These are phyloP conservation scores for Columba guinea DNA, from an alignment of 2,797 vertebrate species.

Conservation along the genomic window DNA sequence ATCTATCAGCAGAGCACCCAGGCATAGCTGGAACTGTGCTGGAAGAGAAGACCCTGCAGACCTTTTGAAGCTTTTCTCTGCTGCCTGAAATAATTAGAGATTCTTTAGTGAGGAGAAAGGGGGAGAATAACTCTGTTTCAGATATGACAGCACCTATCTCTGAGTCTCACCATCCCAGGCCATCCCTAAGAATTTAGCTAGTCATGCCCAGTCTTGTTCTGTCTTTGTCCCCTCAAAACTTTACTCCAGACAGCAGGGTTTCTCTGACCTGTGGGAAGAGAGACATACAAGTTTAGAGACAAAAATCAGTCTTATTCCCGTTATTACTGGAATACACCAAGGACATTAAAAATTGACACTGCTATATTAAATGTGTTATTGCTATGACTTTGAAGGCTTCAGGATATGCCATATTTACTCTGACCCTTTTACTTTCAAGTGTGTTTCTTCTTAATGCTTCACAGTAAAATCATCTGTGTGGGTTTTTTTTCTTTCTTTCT, in stretches of 20 bases:
- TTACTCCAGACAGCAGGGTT: conserved; percentile 2
- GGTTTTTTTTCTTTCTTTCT: neutral
- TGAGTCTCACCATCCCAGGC: neutral
- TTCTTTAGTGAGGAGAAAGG: neutral
- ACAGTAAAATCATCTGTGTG: neutral
- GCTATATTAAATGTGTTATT: conserved; percentile 5
- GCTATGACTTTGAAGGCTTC: neutral
- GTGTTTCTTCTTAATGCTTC: neutral
- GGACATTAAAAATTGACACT: neutral
- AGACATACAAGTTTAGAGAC: neutral
- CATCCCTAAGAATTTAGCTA: neutral
- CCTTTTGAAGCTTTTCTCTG: conserved; percentile 1
- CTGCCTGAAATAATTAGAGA: conserved; percentile 10
- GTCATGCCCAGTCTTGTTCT: neutral
- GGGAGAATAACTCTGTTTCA: neutral
- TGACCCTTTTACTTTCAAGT: neutral
- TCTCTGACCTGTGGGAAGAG: neutral
- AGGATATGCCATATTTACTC: neutral
- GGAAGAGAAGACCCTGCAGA: conserved; percentile 2
- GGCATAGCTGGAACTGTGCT: neutral
- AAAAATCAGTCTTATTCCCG: conserved; percentile 18
- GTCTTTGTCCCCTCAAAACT: neutral
- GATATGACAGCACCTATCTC: neutral
- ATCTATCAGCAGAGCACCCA: neutral
- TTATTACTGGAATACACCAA: conserved; percentile 37